Conservation (phyloP, 2,888 invertebrate genomes). For the Drosophila helvetica region DNA sequence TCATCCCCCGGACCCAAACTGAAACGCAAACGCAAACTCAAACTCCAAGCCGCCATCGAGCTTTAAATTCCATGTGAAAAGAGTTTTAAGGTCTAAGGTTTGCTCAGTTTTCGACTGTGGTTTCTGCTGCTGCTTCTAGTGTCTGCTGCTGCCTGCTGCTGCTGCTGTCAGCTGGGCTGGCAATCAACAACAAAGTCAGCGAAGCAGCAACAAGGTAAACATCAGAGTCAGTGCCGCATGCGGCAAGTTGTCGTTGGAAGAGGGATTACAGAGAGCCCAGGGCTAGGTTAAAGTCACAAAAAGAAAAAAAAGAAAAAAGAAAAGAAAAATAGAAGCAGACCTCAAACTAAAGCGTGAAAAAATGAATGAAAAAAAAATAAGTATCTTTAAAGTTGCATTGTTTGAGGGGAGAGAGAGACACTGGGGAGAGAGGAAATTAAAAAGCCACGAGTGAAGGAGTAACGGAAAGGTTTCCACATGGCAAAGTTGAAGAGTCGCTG, state of each 20-base stretch:
- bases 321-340: constrained; percentile 7
- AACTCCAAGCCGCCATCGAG: constrained; percentile 20
- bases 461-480: constrained; percentile 54
- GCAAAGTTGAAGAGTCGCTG: constrained; percentile 26
- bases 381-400: constrained; percentile 71
- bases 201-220: constrained; percentile 71
- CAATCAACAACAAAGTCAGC: constrained; percentile 75
- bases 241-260: constrained; percentile 7
- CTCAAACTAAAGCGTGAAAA: background rate
- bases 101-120: background rate
- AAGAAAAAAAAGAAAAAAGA: constrained; percentile 23
- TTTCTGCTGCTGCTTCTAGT: constrained; percentile 5
- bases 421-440: constrained; percentile 47
- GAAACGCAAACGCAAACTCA: too few relatives aligned
- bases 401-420: constrained; percentile 36
- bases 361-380: constrained; percentile 23
- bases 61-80: constrained; percentile 46
- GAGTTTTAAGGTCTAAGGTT: constrained; percentile 28
- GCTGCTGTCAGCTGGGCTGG: constrained; percentile 66
- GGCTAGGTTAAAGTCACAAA: constrained; percentile 50
- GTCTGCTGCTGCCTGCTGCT: constrained; percentile 17
- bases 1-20: background rate
- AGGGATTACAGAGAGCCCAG: constrained; percentile 46
- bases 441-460: constrained; percentile 52
- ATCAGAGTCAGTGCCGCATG: constrained; percentile 38